These are phyloP conservation scores for Brenthis daphne DNA, from an alignment of 2,888 invertebrate species.

Conservation along the genomic window DNA sequence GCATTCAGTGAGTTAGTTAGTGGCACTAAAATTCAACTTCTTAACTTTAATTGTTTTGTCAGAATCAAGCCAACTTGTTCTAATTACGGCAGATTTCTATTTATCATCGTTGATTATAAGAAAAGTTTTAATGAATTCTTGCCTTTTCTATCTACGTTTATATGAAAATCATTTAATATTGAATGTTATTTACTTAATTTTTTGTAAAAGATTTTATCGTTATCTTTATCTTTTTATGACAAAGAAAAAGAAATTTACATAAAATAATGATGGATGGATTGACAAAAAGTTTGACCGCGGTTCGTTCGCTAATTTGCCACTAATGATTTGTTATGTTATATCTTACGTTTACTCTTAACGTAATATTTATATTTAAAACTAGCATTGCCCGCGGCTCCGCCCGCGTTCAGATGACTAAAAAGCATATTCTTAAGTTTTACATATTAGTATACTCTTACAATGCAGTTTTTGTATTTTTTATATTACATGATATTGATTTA, in stretches of 20 bases:
- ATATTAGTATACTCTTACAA: too few species aligned
- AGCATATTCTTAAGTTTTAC: too few species aligned
- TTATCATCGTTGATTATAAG: conserved; percentile 22
- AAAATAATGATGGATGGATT: too few species aligned
- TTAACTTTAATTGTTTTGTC: conserved; percentile 25
- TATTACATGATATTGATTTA: too few species aligned
- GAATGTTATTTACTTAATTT: neutral
- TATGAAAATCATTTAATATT: neutral
- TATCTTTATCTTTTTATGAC: too few species aligned
- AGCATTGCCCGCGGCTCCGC: too few species aligned
- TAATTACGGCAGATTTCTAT: conserved; percentile 22
- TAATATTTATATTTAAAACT: too few species aligned
- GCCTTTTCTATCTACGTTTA: neutral
- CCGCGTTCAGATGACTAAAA: too few species aligned
- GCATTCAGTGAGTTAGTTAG: conserved; percentile 18
- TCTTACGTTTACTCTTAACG: neutral
- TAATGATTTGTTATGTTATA: neutral
- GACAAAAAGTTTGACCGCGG: neutral
- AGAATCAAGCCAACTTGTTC: conserved; percentile 16
- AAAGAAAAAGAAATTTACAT: too few species aligned
- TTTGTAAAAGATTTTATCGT: too few species aligned
- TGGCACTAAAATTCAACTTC: conserved; percentile 14
- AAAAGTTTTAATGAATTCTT: conserved; percentile 27
- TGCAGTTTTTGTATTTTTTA: too few species aligned
- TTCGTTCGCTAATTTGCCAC: neutral